Conservation (phyloP, 92 coral and sea anemone genomes). For the Porites evermanni region DNA sequence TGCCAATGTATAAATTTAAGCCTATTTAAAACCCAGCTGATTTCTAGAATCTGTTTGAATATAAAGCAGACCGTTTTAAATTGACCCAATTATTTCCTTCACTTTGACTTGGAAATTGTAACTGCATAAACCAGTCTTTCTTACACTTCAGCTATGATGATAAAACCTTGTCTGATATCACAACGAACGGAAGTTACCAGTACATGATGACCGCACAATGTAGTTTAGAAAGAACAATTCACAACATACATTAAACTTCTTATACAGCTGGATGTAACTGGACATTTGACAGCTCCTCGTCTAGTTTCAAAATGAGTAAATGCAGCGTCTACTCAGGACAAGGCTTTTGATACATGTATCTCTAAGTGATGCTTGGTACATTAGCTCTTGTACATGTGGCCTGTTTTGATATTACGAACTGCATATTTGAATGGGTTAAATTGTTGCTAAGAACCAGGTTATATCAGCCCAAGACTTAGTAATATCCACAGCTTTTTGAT, state of each 20-base stretch:
- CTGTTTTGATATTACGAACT: not conserved
- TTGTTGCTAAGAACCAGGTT: constrained; percentile 39
- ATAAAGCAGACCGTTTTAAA: no score
- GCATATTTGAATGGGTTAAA: constrained; percentile 36
- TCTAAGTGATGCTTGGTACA: not conserved
- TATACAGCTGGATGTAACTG: constrained; percentile 27
- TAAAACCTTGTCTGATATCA: no score
- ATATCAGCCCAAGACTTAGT: not conserved
- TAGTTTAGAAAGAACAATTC: not conserved
- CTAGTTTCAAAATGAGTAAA: not conserved
- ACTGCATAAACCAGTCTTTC: no score
- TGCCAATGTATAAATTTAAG: no score
- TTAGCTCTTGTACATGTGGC: not conserved
- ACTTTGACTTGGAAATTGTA: no score
- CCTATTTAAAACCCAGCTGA: no score
- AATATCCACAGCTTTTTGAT: not conserved
- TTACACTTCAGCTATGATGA: no score
- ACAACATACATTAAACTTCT: constrained; percentile 28
- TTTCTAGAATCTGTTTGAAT: no score
- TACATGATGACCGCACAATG: no score
- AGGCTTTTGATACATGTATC: not conserved
- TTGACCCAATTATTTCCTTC: no score
- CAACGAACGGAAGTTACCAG: no score
- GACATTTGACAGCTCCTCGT: constrained; percentile 8
- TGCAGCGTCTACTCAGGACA: not conserved